Evolutionary conservation across 2,888 invertebrate species (phyloP).

Genomic region (Plagodis dolabraria): DNA sequence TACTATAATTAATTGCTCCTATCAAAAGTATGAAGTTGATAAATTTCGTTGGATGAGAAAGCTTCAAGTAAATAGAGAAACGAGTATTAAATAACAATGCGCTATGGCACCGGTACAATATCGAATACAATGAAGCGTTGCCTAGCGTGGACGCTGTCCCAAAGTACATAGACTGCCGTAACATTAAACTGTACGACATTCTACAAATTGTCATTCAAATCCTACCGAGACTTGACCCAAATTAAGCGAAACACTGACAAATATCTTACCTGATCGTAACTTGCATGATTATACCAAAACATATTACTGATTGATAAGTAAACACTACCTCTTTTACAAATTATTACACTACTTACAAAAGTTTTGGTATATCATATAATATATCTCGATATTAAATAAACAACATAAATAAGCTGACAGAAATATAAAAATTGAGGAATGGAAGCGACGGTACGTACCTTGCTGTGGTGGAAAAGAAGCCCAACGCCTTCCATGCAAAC

Average conservation of each 20-base stretch:
- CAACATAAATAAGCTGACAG: constrained; percentile 76
- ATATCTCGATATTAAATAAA: constrained; percentile 42
- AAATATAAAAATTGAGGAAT: constrained; percentile 52
- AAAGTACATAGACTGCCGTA: constrained; percentile 50
- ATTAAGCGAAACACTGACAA: constrained; percentile 75
- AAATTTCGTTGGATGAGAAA: constrained; percentile 62
- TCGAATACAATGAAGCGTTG: constrained; percentile 69
- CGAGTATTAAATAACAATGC: constrained; percentile 54
- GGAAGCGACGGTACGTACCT: constrained; percentile 88
- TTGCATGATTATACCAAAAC: constrained; percentile 63
- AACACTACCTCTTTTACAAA: no score
- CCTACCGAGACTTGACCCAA: constrained; percentile 61
- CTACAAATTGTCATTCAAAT: constrained; percentile 49
- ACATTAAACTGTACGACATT: constrained; percentile 52
- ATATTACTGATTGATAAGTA: no score
- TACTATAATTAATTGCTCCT: constrained; percentile 28
- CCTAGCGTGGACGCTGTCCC: constrained; percentile 57
- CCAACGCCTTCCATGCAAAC: constrained; percentile 99
- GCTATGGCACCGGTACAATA: constrained; percentile 74
- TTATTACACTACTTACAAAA: constrained; percentile 17
- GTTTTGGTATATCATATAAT: constrained; percentile 67
- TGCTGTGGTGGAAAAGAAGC: constrained; percentile 99
- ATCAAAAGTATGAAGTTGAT: constrained; percentile 25
- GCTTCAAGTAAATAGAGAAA: constrained; percentile 55
- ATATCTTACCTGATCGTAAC: constrained; percentile 69